phyloP scores from a whole-genome alignment of 2,113 vertebrate species.

The Aspidoscelis tigris region DNA sequence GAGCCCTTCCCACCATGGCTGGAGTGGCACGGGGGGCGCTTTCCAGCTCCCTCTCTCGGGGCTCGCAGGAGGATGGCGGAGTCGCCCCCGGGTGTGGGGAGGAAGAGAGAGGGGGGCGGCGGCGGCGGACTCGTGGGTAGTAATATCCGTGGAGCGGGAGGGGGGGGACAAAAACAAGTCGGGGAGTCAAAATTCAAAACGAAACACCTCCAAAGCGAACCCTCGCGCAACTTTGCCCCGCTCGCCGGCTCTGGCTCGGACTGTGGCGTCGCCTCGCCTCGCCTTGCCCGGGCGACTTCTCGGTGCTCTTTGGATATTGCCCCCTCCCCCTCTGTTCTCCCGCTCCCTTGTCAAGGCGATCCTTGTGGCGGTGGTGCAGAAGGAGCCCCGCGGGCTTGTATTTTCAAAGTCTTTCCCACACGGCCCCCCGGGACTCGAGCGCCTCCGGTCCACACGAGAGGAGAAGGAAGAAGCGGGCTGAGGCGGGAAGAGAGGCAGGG shows the following conservation, averaged over 20 bases:
- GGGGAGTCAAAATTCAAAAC: too few species aligned
- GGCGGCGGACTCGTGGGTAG: background rate
- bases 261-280: too few species aligned
- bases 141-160: background rate
- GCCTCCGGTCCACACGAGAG: too few species aligned
- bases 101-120: background rate
- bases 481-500: background rate
- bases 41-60: slow-evolving; percentile 31
- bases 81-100: slow-evolving; percentile 24
- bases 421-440: background rate
- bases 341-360: background rate
- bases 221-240: slow-evolving; percentile 11
- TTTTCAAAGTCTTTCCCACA: background rate
- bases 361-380: background rate
- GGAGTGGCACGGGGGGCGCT: slow-evolving; percentile 68
- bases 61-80: slow-evolving; percentile 21
- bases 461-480: background rate
- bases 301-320: background rate
- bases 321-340: too few species aligned
- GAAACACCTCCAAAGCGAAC: too few species aligned
- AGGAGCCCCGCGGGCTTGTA: background rate
- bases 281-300: background rate
- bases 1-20: slow-evolving; percentile 90
- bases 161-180: too few species aligned
- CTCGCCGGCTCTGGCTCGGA: background rate